Conservation (phyloP, 1,140 invertebrate genomes). For the Phthorimaea operculella region DNA sequence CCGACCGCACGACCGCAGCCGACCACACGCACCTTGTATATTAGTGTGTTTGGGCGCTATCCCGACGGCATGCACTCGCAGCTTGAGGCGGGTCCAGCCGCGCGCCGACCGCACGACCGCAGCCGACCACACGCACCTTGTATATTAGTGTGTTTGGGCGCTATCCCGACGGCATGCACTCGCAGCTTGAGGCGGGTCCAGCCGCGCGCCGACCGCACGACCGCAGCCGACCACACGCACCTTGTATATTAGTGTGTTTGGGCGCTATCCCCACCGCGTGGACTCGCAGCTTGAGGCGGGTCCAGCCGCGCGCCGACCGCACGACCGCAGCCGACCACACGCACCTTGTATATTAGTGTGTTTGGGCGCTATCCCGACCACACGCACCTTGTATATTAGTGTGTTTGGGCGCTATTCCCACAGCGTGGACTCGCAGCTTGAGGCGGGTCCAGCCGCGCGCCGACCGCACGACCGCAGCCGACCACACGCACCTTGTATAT, state of each 20-base stretch:
- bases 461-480: constrained; percentile 96
- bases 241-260: background rate
- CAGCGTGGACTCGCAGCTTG: constrained; percentile 78
- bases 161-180: constrained; percentile 69
- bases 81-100: constrained; percentile 81
- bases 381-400: constrained; percentile 70
- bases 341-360: background rate
- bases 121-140: constrained; percentile 69
- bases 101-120: constrained; percentile 96
- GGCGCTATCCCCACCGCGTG: constrained; percentile 54
- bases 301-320: constrained; percentile 91
- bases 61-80: constrained; percentile 81
- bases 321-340: constrained; percentile 84
- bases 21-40: too few species aligned
- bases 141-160: background rate
- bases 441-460: constrained; percentile 85
- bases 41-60: too few species aligned
- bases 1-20: constrained; percentile 96
- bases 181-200: constrained; percentile 86
- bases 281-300: constrained; percentile 81
- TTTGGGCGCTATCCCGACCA: constrained; percentile 38
- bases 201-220: constrained; percentile 91
- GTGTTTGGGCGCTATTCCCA: background rate
- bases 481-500: background rate
- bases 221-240: constrained; percentile 75